Evolutionary conservation across 2,888 invertebrate species (phyloP), one percentile per base, ranked within the genome.

Genomic region (Acleris cristana): DNA sequence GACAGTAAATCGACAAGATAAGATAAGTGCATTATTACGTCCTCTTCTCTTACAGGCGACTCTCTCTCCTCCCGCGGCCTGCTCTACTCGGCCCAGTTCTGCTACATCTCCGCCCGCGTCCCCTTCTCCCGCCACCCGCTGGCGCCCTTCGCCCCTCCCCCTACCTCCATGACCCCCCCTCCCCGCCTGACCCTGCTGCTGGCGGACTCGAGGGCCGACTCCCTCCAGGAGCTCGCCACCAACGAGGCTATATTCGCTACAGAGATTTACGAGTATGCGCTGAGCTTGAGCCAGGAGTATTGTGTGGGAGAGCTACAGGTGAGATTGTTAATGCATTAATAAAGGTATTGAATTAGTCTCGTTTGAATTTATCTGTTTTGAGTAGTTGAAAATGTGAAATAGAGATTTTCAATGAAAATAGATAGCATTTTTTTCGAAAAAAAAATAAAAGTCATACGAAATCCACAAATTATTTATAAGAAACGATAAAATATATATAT

Each of bases 221-320:
- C 94, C 2, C 96, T 96, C 78, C 83, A 83, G 19, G 94, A 95
- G 79, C 96, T 97, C 84, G 96, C 96, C 51, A 95, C 94, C 63
- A 96, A 96, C 82, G 96, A 96, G 82, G 97, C 98, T 23, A 96
- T 99, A 70, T 97, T 98, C 92, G 96, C 98, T 89, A 99, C 99
- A 0, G 98, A 99, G 91, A 96, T 99, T 69, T 99, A 98, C 86
- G 99, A 99, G 88, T 99, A 98, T 85, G 98, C 98, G 5, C 94
- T 96, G 72, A 95, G 96, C 69, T 93, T 99, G 59, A 96, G 96
- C 80, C 94, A 95, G 23, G 94, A 94, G 63, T 97, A 96, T 83
- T 94, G 94, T 55, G 94, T 98, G 68, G 92, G 95, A 0, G 95
- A 96, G 78, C 94, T 97, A 78, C 96, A 96, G 94, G 96, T 96